Evolutionary conservation across 2,797 vertebrate species (phyloP), one percentile per base, ranked within the genome.

Genomic region (Gymnodraco acuticeps): DNA sequence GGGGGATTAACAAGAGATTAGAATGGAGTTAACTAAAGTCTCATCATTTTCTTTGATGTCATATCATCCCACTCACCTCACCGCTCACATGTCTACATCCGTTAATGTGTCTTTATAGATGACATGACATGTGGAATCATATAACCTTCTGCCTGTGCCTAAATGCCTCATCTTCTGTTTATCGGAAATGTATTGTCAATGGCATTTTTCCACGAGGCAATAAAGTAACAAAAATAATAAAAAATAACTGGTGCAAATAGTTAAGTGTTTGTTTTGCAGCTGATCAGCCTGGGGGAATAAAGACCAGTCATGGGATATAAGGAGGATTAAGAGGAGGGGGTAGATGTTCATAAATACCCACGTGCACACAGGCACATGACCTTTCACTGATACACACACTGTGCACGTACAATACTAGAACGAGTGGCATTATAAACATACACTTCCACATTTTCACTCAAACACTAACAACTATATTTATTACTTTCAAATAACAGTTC

Each of bases 271-370:
- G 12, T 45, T 50, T 23, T 67, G n/a, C 43, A 68, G 64, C 46
- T 62, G 64, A 73, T 63, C 45, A 63, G 48, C 59, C 43, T 11
- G n/a, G 42, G 43, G 43, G 61, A 64, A 63, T 33, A 70, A 63
- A 76, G 55, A 54, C 19, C 33, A 70, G 69, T 73, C 69, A 81
- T 64, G 63, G 52, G 73, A 67, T 48, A 31, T 51, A 45, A 66
- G 73, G 17, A 41, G 70, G 78, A 76, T 76, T 72, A 76, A 63
- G 51, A 50, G 70, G 50, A 47, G 41, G 54, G 56, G 59, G 33
- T 38, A 38, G 33, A 65, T 17, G 5, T 60, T 51, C 71, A 51
- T 38, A 50, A n/a, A 56, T 52, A 58, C 20, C 14, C 55, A 64
- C 27, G 4, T 8, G 13, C 17, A n/a, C 60, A 33, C 41, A 38